These are phyloP conservation scores for Trachelus iudaicus DNA, from an alignment of 2,888 invertebrate species.

Conservation along the genomic window DNA sequence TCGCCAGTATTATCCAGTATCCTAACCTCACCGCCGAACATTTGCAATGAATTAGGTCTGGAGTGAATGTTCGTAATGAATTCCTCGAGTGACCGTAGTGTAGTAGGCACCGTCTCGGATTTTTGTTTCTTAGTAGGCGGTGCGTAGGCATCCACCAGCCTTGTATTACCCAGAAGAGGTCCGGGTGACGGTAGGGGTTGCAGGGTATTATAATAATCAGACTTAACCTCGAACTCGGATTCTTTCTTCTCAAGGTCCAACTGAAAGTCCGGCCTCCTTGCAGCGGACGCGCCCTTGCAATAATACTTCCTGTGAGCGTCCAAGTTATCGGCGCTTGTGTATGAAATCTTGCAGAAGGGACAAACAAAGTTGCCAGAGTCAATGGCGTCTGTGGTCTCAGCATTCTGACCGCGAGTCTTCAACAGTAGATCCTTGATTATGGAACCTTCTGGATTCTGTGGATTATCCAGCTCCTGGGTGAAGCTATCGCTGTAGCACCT, in stretches of 20 bases:
- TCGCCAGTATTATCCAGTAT: constrained; percentile 77
- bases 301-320: constrained; percentile 84
- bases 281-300: constrained; percentile 73
- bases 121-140: constrained; percentile 69
- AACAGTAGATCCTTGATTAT: constrained; percentile 83
- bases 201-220: constrained; percentile 50
- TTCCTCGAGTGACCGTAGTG: constrained; percentile 71
- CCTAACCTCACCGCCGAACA: constrained; percentile 84
- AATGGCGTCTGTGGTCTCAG: constrained; percentile 59
- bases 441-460: constrained; percentile 76
- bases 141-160: constrained; percentile 78
- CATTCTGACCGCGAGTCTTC: constrained; percentile 71
- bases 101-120: constrained; percentile 67
- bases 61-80: constrained; percentile 67
- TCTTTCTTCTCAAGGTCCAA: constrained; percentile 50
- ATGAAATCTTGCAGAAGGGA: constrained; percentile 81
- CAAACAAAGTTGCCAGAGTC: constrained; percentile 75
- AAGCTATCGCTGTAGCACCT: constrained; percentile 71
- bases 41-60: constrained; percentile 72
- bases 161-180: constrained; percentile 83
- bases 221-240: constrained; percentile 44
- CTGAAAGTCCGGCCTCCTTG: constrained; percentile 50
- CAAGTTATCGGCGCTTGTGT: constrained; percentile 83
- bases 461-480: constrained; percentile 68
- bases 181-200: constrained; percentile 83